Evolutionary conservation across 2,113 vertebrate species (phyloP), one percentile per base, ranked within the genome.

Genomic region (Trematocara stigmaticum): DNA sequence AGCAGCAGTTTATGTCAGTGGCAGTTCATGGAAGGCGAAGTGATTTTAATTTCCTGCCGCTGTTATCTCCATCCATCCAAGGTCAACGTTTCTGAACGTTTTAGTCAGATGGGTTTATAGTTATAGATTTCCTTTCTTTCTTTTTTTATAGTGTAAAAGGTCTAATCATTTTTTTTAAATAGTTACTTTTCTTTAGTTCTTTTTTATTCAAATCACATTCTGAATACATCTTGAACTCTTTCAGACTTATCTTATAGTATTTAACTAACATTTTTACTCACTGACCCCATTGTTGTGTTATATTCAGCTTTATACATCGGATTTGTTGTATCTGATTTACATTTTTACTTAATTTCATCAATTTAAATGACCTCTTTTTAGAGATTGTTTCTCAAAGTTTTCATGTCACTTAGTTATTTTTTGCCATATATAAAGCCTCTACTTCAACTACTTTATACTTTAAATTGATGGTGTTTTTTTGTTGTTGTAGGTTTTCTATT

Each of bases 161-260:
- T 16, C 2, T 0, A 29, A 1, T 6, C 1, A 1, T 5, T 47
- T 16, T 29, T 29, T 45, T 74, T 18, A 3, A 47, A 47, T 74
- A 10, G 69, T 74, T 15, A 5, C 1, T 47, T 74, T 74, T 74
- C 11, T 0, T 40, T 16, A 11, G 57, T 15, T 6, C 20, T 71
- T 26, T 66, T 71, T 45, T 45, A 69, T 66, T 45, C 11, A 15
- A 74, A 74, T 71, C 13, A 74, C 8, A 45, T 47, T 74, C 23
- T 45, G 40, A 29, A 29, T 6, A 23, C 3, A 71, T 26, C 66
- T 29, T 47, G 8, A 71, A 26, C 66, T 45, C 12, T 69, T 69
- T 45, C 13, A 10, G 20, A 45, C 40, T 45, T 45, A 23, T 71
- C 23, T 26, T 66, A 66, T 66, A 29, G 12, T 45, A 26, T 26